phyloP scores from a whole-genome alignment of 2,113 vertebrate genomes.

The Grantiella picta region DNA sequence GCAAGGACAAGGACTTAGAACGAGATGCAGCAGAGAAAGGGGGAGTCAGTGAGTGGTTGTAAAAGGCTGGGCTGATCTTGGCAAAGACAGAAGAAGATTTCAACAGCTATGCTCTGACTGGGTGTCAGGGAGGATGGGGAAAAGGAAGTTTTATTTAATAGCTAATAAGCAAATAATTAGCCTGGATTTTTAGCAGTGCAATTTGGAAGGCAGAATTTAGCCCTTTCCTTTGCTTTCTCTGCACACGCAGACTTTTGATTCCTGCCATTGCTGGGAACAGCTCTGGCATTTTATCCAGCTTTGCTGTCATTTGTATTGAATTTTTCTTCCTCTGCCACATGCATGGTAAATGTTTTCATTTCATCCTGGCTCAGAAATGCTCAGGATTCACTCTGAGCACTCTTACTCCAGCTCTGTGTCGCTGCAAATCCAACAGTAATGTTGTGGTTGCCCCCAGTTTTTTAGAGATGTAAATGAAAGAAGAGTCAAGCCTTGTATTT shows the following conservation, averaged over 20 bases:
- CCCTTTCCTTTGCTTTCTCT: neutral
- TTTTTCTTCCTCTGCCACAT: neutral
- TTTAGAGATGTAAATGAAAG: neutral
- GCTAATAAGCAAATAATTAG: neutral
- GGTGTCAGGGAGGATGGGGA: neutral
- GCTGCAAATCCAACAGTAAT: neutral
- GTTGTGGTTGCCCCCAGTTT: neutral
- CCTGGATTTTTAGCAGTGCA: neutral
- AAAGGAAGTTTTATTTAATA: neutral
- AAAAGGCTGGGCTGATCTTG: neutral
- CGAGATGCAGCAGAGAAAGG: neutral
- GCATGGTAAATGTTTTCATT: neutral
- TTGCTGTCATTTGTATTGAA: neutral
- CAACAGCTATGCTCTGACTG: neutral
- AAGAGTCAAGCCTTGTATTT: neutral
- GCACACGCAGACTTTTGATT: neutral
- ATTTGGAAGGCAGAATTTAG: neutral
- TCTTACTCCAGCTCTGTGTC: neutral
- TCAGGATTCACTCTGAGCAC: neutral
- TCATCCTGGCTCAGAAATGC: neutral
- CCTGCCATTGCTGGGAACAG: neutral
- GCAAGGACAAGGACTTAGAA: conserved; percentile 43
- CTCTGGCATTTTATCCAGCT: neutral
- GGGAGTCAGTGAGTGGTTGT: neutral
- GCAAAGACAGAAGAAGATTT: neutral